Base-by-base conservation (phyloP, 2,888 invertebrate species). In the Alviniconcha strummeri region DNA sequence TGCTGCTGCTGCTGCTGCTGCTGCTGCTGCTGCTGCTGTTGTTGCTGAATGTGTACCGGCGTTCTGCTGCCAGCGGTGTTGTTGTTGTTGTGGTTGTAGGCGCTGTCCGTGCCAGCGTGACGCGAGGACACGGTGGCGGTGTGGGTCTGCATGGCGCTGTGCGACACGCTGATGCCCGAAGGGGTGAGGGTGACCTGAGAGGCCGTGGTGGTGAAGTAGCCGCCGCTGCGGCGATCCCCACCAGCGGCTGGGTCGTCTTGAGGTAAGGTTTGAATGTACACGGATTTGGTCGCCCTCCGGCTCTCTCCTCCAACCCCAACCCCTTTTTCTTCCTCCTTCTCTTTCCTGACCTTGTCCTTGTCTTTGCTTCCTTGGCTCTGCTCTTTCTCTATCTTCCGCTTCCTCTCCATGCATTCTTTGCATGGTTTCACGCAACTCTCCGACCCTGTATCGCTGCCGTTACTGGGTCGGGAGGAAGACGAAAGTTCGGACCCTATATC, bases 341-440 rank as follows among this genome's bases (percentile, higher is more conserved):
- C 72, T 1, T 57, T 55, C n/a, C 77, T 19, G n/a, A 60, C 57
- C 11, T 8, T 15, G 15, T 64, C 64, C 57, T 15, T 15, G 76
- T 15, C 57, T 57, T n/a, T 13, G 60, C 60, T 60, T 13, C 60
- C 60, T 13, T 4, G 60, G 8, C 8, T 13, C 60, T 13, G 0
- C 15, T 82, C 82, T 9, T 36, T 36, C 55, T 54, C 75, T 8
- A 69, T 77, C 54, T 55, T 82, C 4, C 71, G 8, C 55, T 82
- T 82, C 69, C 77, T 67, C 13, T 76, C 69, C 13, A 52, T 15
- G 52, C 82, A 82, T 4, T 82, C 82, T 0, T 60, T 54, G 52
- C 82, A 82, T 5, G 78, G 60, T 55, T 78, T 78, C 36, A 36
- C 36, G 3, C 64, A 36, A 57, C 60, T 52, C 52, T 64, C 78